Conservation (phyloP, 2,797 vertebrate species). For the Neomorphus geoffroyi region DNA sequence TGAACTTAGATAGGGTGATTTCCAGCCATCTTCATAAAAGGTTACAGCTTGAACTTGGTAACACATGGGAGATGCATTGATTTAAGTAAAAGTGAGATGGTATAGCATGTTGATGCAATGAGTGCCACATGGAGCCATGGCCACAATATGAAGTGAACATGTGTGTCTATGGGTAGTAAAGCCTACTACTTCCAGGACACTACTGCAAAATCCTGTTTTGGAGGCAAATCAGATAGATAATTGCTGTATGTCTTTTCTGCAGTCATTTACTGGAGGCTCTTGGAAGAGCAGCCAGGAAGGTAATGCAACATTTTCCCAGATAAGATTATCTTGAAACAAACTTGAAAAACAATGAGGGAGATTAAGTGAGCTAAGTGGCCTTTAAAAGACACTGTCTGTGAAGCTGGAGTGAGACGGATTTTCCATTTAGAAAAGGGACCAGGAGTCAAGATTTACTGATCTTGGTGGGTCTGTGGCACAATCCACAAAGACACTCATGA, state of each 20-base stretch:
- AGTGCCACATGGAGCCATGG: neutral
- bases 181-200: neutral
- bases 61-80: neutral
- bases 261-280: neutral
- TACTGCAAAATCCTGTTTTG: neutral
- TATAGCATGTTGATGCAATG: neutral
- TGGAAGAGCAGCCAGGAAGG: neutral
- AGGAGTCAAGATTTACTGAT: neutral
- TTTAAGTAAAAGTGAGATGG: neutral
- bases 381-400: neutral
- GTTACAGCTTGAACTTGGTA: neutral
- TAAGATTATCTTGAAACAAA: neutral
- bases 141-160: neutral
- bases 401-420: neutral
- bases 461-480: neutral
- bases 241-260: neutral
- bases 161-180: neutral
- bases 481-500: neutral
- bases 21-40: neutral
- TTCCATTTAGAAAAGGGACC: neutral
- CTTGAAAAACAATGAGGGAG: neutral
- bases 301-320: neutral
- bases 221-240: neutral
- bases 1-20: neutral
- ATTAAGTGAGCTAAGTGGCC: neutral